Evolutionary conservation across 2,797 vertebrate species (phyloP).

Genomic region (Anas bernieri): DNA sequence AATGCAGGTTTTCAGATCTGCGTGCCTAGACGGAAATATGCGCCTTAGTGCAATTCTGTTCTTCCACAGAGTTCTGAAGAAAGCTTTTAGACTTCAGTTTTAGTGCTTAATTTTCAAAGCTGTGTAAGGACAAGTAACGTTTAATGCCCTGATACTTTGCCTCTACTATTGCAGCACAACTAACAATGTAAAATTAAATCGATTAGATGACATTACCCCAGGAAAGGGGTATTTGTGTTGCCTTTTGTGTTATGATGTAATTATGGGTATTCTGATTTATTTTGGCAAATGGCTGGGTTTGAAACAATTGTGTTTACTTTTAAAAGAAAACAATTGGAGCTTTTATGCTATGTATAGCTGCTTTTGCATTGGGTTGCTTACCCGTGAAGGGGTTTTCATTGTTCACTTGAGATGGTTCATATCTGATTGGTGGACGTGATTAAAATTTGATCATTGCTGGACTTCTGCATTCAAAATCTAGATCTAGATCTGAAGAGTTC

Average conservation of each 20-base stretch:
- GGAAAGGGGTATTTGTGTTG: background rate
- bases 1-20: background rate
- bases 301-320: background rate
- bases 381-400: background rate
- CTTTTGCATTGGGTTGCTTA: background rate
- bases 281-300: background rate
- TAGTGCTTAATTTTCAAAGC: background rate
- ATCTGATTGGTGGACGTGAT: background rate
- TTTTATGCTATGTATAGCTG: background rate
- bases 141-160: background rate
- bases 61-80: background rate
- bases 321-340: background rate
- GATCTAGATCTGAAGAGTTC: background rate
- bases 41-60: rapidly evolving
- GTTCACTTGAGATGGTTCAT: background rate
- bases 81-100: background rate
- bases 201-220: background rate
- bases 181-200: background rate
- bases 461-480: background rate
- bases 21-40: background rate
- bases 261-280: background rate
- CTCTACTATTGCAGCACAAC: background rate
- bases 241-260: background rate
- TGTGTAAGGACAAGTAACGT: background rate
- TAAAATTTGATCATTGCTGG: background rate